Evolutionary conservation across 1,140 invertebrate genomes (phyloP).

Genomic region (Drosophila truncata): DNA sequence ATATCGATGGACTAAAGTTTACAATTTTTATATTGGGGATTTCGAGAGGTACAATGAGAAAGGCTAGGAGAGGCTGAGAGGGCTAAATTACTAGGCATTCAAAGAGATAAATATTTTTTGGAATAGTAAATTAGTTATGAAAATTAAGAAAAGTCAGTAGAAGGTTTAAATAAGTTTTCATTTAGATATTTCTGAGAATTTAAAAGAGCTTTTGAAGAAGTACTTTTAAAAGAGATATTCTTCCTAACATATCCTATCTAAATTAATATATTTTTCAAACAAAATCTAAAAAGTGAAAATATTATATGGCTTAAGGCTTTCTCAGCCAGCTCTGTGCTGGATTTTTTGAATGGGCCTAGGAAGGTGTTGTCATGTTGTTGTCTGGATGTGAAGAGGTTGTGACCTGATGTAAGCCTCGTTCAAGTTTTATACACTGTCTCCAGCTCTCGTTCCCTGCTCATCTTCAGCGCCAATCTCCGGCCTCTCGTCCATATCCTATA

Average conservation of each 20-base stretch:
- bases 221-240: neutral
- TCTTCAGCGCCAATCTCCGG: conserved; percentile 25
- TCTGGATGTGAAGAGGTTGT: conserved; percentile 25
- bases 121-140: neutral
- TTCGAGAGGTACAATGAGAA: conserved; percentile 23
- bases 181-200: neutral
- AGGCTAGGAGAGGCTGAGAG: conserved; percentile 23
- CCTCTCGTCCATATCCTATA: conserved; percentile 42
- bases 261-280: neutral
- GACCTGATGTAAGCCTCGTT: conserved; percentile 36
- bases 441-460: conserved; percentile 27
- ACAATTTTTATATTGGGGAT: conserved; percentile 1
- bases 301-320: neutral
- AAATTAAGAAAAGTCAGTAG: neutral
- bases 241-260: neutral
- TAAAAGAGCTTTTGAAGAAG: neutral
- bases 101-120: no score
- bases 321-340: conserved; percentile 26
- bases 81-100: neutral
- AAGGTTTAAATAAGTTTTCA: neutral
- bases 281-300: neutral
- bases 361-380: conserved; percentile 19
- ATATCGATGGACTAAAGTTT: conserved; percentile 42
- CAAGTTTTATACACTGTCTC: conserved; percentile 52
- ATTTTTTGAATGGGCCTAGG: conserved; percentile 9